Evolutionary conservation across 2,888 invertebrate genomes (phyloP).

Genomic region (Lissonota sp.): DNA sequence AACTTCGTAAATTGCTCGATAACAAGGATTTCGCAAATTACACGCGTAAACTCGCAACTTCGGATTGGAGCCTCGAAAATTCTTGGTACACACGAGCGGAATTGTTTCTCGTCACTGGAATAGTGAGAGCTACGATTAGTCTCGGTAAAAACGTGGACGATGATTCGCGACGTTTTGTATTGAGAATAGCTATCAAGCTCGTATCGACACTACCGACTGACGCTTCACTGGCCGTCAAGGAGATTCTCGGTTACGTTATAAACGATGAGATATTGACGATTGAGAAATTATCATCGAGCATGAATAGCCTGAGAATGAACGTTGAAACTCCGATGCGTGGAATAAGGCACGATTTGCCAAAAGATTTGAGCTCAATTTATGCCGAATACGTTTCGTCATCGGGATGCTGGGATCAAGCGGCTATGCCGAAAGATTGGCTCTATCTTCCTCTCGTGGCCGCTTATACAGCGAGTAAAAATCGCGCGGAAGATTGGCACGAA

Average conservation of each 20-base stretch:
- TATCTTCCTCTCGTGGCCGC: slow-evolving; percentile 89
- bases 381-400: slow-evolving; percentile 71
- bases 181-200: slow-evolving; percentile 78
- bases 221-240: slow-evolving; percentile 69
- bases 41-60: slow-evolving; percentile 70
- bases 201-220: slow-evolving; percentile 79
- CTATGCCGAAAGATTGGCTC: slow-evolving; percentile 92
- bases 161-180: slow-evolving; percentile 67
- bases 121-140: slow-evolving; percentile 72
- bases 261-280: slow-evolving; percentile 73
- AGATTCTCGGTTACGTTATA: slow-evolving; percentile 74
- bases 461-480: slow-evolving; percentile 84
- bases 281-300: slow-evolving; percentile 69
- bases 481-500: slow-evolving; percentile 64
- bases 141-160: slow-evolving; percentile 63
- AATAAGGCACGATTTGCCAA: slow-evolving; percentile 60
- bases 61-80: slow-evolving; percentile 77
- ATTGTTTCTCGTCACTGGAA: slow-evolving; percentile 72
- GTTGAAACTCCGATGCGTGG: background rate
- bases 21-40: slow-evolving; percentile 74
- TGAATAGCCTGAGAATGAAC: slow-evolving; percentile 69
- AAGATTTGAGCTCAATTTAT: slow-evolving; percentile 72
- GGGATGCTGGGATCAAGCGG: slow-evolving; percentile 86
- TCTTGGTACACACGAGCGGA: slow-evolving; percentile 81
- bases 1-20: slow-evolving; percentile 69